A percentile compares a stretch with the other conserved stretches of the same genome.
These are phyloP conservation scores for Drosophila ogumai DNA, from an alignment of 1,140 invertebrate genomes.

Conservation along the genomic window DNA sequence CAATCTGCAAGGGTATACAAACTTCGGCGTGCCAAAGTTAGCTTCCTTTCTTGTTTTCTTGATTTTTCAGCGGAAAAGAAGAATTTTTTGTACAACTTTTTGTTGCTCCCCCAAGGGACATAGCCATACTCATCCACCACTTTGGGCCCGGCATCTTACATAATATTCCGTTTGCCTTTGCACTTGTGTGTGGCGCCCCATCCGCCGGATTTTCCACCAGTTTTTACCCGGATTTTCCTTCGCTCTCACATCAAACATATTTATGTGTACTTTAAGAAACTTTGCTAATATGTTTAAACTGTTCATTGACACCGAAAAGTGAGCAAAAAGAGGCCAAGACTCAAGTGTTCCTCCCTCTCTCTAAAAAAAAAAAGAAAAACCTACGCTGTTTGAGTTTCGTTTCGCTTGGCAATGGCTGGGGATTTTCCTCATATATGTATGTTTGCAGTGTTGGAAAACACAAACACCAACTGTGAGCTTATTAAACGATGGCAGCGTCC, in stretches of 20 bases:
- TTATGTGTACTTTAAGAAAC: constrained; percentile 82
- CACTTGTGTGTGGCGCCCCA: constrained; percentile 28
- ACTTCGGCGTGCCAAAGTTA: no score
- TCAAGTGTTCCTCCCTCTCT: constrained; percentile 21
- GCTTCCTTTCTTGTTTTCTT: no score
- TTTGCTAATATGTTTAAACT: constrained; percentile 84
- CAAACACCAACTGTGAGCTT: constrained; percentile 82
- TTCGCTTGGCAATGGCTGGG: constrained; percentile 26
- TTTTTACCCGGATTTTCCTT: constrained; percentile 5
- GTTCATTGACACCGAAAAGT: constrained; percentile 83
- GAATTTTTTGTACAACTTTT: background rate
- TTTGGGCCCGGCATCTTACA: constrained; percentile 33
- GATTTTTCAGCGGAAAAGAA: background rate
- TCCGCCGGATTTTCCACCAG: background rate
- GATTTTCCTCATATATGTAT: constrained; percentile 57
- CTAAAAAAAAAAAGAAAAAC: background rate
- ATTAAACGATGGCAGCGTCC: constrained; percentile 67
- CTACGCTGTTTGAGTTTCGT: constrained; percentile 64
- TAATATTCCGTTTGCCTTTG: constrained; percentile 50
- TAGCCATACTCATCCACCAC: constrained; percentile 32
- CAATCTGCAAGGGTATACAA: no score
- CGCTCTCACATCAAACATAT: constrained; percentile 76
- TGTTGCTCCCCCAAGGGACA: background rate
- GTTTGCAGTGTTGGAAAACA: constrained; percentile 82
- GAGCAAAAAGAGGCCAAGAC: constrained; percentile 70